A percentile compares a stretch with the other conserved stretches of the same genome.
Evolutionary conservation across 2,113 vertebrate genomes (phyloP).

Genomic region (Pristiophorus japonicus): DNA sequence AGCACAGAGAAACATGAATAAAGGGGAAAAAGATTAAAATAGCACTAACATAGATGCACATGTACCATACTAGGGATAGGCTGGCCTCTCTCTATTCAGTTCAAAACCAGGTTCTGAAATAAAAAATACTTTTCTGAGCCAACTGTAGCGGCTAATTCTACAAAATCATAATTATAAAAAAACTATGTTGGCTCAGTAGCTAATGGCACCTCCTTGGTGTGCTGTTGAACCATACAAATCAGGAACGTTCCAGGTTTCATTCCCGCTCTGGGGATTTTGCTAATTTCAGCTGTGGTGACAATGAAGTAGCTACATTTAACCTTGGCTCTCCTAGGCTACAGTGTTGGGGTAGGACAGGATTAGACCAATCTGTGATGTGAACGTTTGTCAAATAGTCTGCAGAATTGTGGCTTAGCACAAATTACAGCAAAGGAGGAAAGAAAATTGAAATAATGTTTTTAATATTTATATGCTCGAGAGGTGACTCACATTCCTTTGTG

Average conservation of each 20-base stretch:
- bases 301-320: background rate
- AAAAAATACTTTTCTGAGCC: background rate
- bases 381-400: background rate
- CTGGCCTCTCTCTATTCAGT: background rate
- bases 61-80: background rate
- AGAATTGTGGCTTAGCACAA: background rate
- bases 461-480: background rate
- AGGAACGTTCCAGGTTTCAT: background rate
- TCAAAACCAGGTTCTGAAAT: background rate
- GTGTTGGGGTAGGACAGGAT: background rate
- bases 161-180: no score
- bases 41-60: background rate
- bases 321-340: background rate
- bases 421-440: background rate
- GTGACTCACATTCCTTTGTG: constrained; percentile 89
- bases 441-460: background rate
- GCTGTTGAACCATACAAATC: background rate
- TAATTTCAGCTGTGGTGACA: background rate
- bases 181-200: no score
- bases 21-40: no score
- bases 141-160: no score
- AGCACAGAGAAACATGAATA: no score
- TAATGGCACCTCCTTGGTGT: background rate
- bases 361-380: background rate
- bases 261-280: background rate